phyloP scores from a whole-genome alignment of 2,797 vertebrate species.

The Scarus forsteni region DNA sequence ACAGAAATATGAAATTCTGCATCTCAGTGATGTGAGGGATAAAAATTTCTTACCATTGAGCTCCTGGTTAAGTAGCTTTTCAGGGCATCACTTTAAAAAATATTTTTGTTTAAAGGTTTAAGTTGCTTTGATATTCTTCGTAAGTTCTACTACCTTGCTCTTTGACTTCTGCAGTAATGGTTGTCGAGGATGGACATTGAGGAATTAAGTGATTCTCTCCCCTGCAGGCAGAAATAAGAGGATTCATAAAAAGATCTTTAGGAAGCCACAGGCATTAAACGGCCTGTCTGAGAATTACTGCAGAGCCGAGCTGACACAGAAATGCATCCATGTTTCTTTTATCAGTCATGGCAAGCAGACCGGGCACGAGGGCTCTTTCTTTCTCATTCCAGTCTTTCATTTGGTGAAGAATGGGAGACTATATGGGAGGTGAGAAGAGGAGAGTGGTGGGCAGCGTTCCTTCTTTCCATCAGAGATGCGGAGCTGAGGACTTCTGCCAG shows the following conservation, averaged over 20 bases:
- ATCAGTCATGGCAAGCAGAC: constrained; percentile 43
- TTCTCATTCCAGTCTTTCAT: not conserved
- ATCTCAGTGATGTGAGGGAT: no score
- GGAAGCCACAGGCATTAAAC: constrained; percentile 68
- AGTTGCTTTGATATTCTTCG: not conserved
- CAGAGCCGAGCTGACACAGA: constrained; percentile 50
- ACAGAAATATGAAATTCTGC: no score
- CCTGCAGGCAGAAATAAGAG: constrained; percentile 11
- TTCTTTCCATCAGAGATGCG: constrained; percentile 82
- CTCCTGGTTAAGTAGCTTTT: no score
- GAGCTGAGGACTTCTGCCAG: constrained; percentile 84
- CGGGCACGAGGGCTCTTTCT: constrained; percentile 6
- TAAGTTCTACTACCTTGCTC: constrained; percentile 22
- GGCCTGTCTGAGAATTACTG: constrained; percentile 58
- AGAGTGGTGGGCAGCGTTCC: constrained; percentile 81
- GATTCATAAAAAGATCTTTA: constrained; percentile 47
- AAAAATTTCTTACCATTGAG: no score
- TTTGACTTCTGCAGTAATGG: not conserved
- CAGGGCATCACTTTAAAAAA: no score
- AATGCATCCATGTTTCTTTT: constrained; percentile 47
- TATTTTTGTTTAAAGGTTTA: no score
- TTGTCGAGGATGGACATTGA: constrained; percentile 3
- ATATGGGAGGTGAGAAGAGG: constrained; percentile 69
- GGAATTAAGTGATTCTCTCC: not conserved
- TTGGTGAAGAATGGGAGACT: constrained; percentile 24